Base-by-base conservation (phyloP, 2,113 vertebrate species). In the Patagioenas fasciata region DNA sequence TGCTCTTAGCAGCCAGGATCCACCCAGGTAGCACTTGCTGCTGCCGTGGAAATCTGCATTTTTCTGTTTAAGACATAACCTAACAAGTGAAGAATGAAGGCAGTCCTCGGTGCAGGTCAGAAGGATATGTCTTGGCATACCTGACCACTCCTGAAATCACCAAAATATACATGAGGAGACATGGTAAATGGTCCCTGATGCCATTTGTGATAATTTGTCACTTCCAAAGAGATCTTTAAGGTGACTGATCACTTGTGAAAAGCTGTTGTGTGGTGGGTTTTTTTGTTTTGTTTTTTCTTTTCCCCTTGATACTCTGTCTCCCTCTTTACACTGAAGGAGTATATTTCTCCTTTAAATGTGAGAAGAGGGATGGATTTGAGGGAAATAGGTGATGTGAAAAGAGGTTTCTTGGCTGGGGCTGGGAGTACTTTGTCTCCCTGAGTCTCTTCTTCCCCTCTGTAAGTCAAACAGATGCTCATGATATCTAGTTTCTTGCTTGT, bases 401-500 rank as follows among this genome's bases (percentile, higher is more conserved):
- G 62, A 78, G 16, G 25, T 47, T 10, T 78, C 47, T 82, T 89
- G 10, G 65, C 84, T 26, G 50, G 32, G 28, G 1, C 7, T 56
- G 34, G 61, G n/a, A 36, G 9, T 19, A 4, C 11, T 90, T 85
- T 61, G 28, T 85, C 65, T 93, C 32, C 21, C 51, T 2, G 36
- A 28, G 19, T 38, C 51, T 89, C 57, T 51, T 57, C 74, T 85
- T 87, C 20, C 26, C 34, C 14, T 64, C 40, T 38, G 1, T 29
- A 70, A 73, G 6, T 9, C 29, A 60, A 73, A 71, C 12, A 13
- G 40, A 34, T 61, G 28, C 32, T 89, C 0, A 0, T 50, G 32
- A 5, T 9, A 24, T 24, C 16, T 9, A 5, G 7, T 20, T 73
- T 51, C 80, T 47, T 32, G 20, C 56, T 58, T 0, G 0, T 85